Conservation (phyloP, 2,888 invertebrate genomes). For the Patella caerulea region DNA sequence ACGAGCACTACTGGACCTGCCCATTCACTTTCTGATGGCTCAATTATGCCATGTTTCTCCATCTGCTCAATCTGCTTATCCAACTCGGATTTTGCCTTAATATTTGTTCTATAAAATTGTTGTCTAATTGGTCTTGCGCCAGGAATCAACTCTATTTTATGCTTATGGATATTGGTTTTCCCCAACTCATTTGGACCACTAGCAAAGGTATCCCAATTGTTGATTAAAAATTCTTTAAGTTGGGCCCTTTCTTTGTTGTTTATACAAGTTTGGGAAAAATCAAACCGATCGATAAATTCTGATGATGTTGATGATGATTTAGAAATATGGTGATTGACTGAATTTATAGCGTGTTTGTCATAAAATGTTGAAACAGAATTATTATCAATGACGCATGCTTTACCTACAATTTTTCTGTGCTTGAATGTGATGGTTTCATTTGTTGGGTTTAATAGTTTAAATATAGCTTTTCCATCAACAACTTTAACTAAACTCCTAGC, state of each 20-base stretch:
- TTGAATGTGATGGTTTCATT: slow-evolving; percentile 26
- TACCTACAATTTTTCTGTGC: slow-evolving; percentile 28
- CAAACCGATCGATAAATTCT: not conserved
- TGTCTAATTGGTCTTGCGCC: slow-evolving; percentile 30
- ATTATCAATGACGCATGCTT: slow-evolving; percentile 16
- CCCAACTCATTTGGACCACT: slow-evolving; percentile 32
- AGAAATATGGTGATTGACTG: not conserved
- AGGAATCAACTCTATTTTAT: slow-evolving; percentile 37
- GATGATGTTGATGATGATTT: not conserved
- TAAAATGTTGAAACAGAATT: not conserved
- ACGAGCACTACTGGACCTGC: no score
- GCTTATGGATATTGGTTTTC: slow-evolving; percentile 29
- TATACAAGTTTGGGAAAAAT: slow-evolving; percentile 19
- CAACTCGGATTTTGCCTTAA: slow-evolving; percentile 1
- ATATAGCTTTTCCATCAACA: not conserved
- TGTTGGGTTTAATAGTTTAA: slow-evolving; percentile 32
- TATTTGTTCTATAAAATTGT: slow-evolving; percentile 25
- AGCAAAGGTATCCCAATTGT: slow-evolving; percentile 23
- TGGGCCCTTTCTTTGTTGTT: slow-evolving; percentile 10
- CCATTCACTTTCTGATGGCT: no score
- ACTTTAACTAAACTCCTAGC: slow-evolving; percentile 4
- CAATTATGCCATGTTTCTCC: no score
- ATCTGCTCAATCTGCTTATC: no score
- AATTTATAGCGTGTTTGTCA: not conserved
- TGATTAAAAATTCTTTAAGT: not conserved